Conservation (phyloP, 2,113 vertebrate species). For the Dascyllus trimaculatus region DNA sequence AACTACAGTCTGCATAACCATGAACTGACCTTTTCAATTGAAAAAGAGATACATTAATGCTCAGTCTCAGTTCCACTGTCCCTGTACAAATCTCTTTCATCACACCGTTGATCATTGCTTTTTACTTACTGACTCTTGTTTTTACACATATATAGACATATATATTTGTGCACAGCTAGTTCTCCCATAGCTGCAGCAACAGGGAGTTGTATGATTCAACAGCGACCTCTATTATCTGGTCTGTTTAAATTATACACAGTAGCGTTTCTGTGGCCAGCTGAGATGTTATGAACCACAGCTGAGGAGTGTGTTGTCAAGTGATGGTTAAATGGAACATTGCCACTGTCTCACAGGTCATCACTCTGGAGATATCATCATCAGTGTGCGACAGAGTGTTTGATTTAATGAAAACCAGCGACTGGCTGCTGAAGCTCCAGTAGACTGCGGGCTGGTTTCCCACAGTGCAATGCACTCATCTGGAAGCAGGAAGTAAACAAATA, state of each 20-base stretch:
- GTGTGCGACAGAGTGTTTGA: slow-evolving; percentile 48
- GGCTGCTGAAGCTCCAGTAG: slow-evolving; percentile 17
- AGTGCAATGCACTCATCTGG: slow-evolving; percentile 61
- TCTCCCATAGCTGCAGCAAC: background rate
- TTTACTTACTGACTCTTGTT: background rate
- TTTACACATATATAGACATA: background rate
- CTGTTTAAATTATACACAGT: background rate
- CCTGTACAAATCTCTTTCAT: no score
- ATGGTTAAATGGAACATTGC: slow-evolving; percentile 44
- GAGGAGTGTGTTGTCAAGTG: slow-evolving; percentile 38
- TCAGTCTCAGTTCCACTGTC: no score
- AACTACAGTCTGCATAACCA: no score
- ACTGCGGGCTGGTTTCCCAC: slow-evolving; percentile 50
- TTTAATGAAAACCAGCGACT: slow-evolving; percentile 58
- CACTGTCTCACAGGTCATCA: slow-evolving; percentile 58
- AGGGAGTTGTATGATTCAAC: background rate
- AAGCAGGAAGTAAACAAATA: slow-evolving; percentile 75
- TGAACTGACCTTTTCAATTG: no score
- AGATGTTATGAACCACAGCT: slow-evolving; percentile 19
- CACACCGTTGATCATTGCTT: no score
- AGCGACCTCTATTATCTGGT: background rate
- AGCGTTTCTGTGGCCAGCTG: slow-evolving; percentile 16
- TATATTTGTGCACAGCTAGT: background rate
- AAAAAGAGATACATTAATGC: no score
- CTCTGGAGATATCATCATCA: slow-evolving; percentile 59